Conservation (phyloP, 2,113 vertebrate genomes). For the Channa maculata region DNA sequence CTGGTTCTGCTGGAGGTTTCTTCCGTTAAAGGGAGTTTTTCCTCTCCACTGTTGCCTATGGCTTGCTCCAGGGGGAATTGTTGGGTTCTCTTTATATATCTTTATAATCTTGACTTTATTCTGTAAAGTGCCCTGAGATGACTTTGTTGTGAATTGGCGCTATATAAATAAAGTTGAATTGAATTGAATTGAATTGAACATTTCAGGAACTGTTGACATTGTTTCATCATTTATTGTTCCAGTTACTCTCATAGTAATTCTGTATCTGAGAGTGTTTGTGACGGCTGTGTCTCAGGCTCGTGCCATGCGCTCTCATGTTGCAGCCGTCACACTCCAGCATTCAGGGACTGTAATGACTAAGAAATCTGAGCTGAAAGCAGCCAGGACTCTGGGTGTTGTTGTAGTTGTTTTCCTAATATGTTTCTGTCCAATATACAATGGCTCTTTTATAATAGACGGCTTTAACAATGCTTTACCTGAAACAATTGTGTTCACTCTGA, state of each 20-base stretch:
- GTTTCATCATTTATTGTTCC: slow-evolving; percentile 51
- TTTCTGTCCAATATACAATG: slow-evolving; percentile 6
- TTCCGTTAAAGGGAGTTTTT: no score
- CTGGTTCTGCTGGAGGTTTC: no score
- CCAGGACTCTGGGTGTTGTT: slow-evolving; percentile 42
- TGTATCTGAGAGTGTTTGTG: slow-evolving; percentile 46
- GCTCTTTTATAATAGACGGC: not conserved
- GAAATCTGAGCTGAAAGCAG: slow-evolving; percentile 47
- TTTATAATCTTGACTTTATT: no score
- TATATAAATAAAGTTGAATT: no score
- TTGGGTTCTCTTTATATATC: no score
- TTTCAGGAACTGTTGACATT: slow-evolving; percentile 27
- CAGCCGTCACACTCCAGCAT: not conserved
- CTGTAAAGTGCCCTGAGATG: no score
- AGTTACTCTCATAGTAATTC: slow-evolving; percentile 27
- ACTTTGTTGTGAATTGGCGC: no score
- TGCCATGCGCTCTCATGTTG: slow-evolving; percentile 46
- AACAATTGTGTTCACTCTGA: not conserved
- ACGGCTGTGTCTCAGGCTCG: slow-evolving; percentile 49
- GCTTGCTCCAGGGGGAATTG: no score
- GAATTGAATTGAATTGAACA: no score
- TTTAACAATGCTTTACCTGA: not conserved
- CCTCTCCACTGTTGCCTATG: no score
- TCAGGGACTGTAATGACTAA: not conserved
- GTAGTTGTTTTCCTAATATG: slow-evolving; percentile 20